A percentile compares a stretch with the other conserved stretches of the same genome.
Evolutionary conservation across 2,113 vertebrate genomes (phyloP).

Genomic region (Glareola pratincola): DNA sequence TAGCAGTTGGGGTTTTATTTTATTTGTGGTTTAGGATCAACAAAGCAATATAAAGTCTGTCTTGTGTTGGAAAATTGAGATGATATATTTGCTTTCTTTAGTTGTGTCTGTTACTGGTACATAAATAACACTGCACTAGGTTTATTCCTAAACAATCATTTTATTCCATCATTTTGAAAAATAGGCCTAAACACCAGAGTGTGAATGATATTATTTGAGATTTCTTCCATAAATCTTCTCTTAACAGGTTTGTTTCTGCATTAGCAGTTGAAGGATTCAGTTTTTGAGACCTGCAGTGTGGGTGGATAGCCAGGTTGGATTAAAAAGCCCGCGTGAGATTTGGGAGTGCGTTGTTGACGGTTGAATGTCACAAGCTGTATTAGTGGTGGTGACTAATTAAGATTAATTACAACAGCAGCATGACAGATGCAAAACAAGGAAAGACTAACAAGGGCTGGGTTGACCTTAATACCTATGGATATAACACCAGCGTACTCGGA

Average conservation of each 20-base stretch:
- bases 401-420: neutral
- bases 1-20: neutral
- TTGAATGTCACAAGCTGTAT: neutral
- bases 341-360: neutral
- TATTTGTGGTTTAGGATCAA: neutral
- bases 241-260: neutral
- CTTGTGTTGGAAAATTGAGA: neutral
- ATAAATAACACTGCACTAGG: neutral
- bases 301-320: neutral
- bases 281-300: neutral
- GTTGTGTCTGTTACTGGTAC: neutral
- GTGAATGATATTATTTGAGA: neutral
- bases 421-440: neutral
- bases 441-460: neutral
- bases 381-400: neutral
- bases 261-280: neutral
- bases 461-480: neutral
- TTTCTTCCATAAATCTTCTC: neutral
- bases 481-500: rapidly evolving
- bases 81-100: neutral
- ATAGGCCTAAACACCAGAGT: neutral
- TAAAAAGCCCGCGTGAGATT: neutral
- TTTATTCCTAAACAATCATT: neutral
- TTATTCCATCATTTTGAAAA: neutral
- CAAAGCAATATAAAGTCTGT: neutral